Base-by-base conservation (phyloP, 1,140 invertebrate genomes). In the Aphidius gifuensis region DNA sequence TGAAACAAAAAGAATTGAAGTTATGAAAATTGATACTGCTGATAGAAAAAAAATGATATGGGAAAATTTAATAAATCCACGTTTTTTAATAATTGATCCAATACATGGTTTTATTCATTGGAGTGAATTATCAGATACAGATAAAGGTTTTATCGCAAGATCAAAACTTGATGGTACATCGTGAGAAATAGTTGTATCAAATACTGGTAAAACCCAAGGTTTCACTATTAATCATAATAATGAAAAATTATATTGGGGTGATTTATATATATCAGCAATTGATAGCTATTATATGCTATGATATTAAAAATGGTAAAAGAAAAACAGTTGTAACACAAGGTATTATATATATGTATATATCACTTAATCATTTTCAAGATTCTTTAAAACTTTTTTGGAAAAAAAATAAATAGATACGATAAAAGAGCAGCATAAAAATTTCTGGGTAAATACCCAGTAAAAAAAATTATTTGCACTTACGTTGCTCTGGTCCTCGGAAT, bases 91-190 rank as follows among this genome's bases (percentile, higher is more conserved):
- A 5, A 78, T 97, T 1, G 90, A 97, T 84, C 96, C 95, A 2
- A 83, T 84, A 59, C 86, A 87, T 76, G 94, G 94, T 1, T 92
- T 88, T 73, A 89, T 97, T 83, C 97, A 94, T 76, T 97, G 93
- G 92, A 91, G 92, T 2, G 92, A 95, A 70, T 90, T 90, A 77
- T 88, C 87, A 45, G 82, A 80, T 5, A 83, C 83, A 6, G 82
- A 80, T 5, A 83, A 83, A 6, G 90, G 90, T 51, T 84, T 81
- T 9, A 92, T 95, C 60, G 88, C 91, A 67, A 84, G 87, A 62
- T 87, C 92, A 1, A 82, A 83, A 2, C 86, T 95, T 83, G 90
- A 94, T 75, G 92, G 92, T 0, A 83, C 83, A 0, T 78, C 83
- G 23, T 74, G 86, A 16, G 82, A 82, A 50, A 80, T 85, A 11